Evolutionary conservation across 2,797 vertebrate genomes (phyloP), one percentile per base, ranked within the genome.

Genomic region (Acanthis flammea): DNA sequence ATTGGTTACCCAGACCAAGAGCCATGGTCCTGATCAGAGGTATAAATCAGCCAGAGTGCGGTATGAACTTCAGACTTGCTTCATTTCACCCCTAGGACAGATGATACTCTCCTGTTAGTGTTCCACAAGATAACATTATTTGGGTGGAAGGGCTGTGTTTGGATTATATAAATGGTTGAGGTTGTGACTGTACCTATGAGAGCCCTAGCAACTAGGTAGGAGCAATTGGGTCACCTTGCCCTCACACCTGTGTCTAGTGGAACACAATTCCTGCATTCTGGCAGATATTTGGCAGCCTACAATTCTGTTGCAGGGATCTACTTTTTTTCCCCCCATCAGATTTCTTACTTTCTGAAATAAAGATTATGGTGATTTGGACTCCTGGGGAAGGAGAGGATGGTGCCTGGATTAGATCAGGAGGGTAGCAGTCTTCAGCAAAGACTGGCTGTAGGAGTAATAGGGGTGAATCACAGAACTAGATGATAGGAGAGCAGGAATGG

Each of bases 281-380:
- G 37, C 50, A 75, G 19, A 23, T 30, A 33, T 41, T 75, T 27
- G 28, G 35, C 54, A 88, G 53, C 42, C 58, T 54, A 37, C 53
- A 61, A 1, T 91, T 65, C 28, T 86, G 27, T 63, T 7, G 3
- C 37, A 68, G 41, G 28, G 27, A 84, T 19, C 5, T 70, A 24
- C 4, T 19, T 48, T 68, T 19, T 5, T 1, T 1, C 1, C 1
- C 1, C 41, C 21, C 6, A 15, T 61, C 30, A 39, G 51, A 58
- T 0, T 86, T 71, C 18, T 0, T 76, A 5, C 47, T 58, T 73
- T 85, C 44, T 77, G 37, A 9, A 86, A 63, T 63, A n/a, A 70
- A 85, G 44, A 67, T 70, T 45, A 9, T 19, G 45, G 42, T 71
- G 75, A 23, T 77, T 79, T 91, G 47, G 27, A 28, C 19, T 78